phyloP scores from a whole-genome alignment of 2,797 vertebrate species.

The Neosilurus mollespiculum region DNA sequence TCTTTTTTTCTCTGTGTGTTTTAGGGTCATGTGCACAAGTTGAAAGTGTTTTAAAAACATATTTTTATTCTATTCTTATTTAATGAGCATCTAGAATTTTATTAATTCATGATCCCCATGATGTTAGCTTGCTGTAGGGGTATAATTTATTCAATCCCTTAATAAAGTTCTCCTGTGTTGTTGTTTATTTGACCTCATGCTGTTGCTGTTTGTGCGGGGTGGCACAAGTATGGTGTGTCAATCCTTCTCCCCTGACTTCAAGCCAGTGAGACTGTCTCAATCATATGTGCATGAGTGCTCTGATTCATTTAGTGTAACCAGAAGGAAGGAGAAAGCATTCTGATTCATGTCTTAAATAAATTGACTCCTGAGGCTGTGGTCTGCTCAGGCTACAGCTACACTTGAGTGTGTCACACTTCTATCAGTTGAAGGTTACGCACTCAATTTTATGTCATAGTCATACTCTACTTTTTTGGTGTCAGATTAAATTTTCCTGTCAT shows the following conservation, averaged over 20 bases:
- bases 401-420: conserved; percentile 26
- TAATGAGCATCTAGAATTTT: too few species aligned
- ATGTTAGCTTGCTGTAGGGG: too few species aligned
- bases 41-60: too few species aligned
- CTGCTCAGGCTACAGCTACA: conserved; percentile 2
- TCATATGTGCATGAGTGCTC: not conserved
- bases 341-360: conserved; percentile 36
- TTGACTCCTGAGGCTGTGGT: not conserved
- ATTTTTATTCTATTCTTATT: too few species aligned
- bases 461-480: not conserved
- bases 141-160: too few species aligned
- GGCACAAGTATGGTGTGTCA: not conserved
- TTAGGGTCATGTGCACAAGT: not conserved
- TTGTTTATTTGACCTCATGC: not conserved
- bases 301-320: conserved; percentile 3
- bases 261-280: not conserved
- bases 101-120: too few species aligned
- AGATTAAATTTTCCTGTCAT: not conserved
- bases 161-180: not conserved
- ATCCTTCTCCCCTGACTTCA: not conserved
- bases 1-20: not conserved
- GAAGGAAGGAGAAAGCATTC: conserved; percentile 23
- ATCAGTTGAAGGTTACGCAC: conserved; percentile 9
- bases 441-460: not conserved
- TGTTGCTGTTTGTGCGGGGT: not conserved